Base-by-base conservation (phyloP, 1,140 invertebrate genomes). In the Macrostomum lignano region DNA sequence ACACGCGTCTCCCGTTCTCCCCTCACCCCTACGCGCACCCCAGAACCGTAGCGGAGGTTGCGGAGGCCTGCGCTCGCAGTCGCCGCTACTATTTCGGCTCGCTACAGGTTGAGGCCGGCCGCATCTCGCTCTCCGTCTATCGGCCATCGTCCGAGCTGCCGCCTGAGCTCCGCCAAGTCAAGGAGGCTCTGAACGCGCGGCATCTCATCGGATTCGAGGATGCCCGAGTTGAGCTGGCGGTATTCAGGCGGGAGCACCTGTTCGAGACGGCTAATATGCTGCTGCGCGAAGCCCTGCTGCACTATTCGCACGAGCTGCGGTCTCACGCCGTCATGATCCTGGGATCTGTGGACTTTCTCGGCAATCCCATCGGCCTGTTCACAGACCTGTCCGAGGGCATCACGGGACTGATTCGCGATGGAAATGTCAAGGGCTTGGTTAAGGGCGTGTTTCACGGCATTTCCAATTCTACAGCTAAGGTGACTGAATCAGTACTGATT, bases 381-480 rank as follows among this genome's bases (percentile, higher is more conserved):
- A 79, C 76, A 46, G 86, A 98, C 58, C 69, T 96, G 11, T 73
- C 76, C 19, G 82, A 93, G 60, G 84, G 86, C 15, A 69, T 98
- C 24, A 72, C 73, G 5, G 78, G 78, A 10, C 61, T 94, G 9
- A 68, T 94, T 29, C 71, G 72, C 33, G 84, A 93, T 57, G 78
- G 79, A 13, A 64, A 66, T 52, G 71, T 94, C 7, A 70, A 71
- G 22, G 76, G 74, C 19, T 60, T 94, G 7, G 66, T 94, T 1
- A 76, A 79, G 60, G 93, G 93, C 56, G 73, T 96, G 6, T 77
- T 86, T 0, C 84, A 96, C 57, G 88, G 86, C 3, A 63, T 93
- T 33, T 84, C 81, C 0, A 93, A 94, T 58, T 84, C 82, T 0
- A 73, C 86, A 3, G 86, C 84, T 2, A 96, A 96, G 63, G 70